These are phyloP conservation scores for Cephus rjabovi DNA, from an alignment of 2,888 invertebrate species.

Conservation along the genomic window DNA sequence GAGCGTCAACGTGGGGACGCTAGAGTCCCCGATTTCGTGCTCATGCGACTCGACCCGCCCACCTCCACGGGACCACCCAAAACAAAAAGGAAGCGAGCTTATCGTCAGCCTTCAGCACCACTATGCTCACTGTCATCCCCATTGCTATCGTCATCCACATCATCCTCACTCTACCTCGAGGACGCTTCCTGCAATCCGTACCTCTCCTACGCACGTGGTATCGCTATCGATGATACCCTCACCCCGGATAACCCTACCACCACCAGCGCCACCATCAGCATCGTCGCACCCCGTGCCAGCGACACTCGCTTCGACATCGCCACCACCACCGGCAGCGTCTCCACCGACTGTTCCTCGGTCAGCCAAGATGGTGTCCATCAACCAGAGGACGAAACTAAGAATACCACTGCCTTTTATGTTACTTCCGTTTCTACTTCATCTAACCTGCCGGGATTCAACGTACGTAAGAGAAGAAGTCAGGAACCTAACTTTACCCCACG, in stretches of 20 bases:
- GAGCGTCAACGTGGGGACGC: conserved; percentile 40
- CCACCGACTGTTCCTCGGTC: background rate
- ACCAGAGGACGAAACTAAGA: conserved; percentile 55
- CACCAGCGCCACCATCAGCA: conserved; percentile 37
- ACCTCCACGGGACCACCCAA: conserved; percentile 53
- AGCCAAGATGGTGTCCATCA: conserved; percentile 50
- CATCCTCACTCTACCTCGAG: background rate
- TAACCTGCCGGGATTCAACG: background rate
- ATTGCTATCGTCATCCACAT: conserved; percentile 6
- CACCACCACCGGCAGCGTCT: conserved; percentile 50
- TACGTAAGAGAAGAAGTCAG: background rate
- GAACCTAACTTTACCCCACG: background rate
- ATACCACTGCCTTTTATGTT: conserved; percentile 43
- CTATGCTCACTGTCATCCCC: conserved; percentile 11
- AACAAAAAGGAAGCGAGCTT: conserved; percentile 29
- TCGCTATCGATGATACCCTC: background rate
- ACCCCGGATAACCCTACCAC: conserved; percentile 9
- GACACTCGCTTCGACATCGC: background rate
- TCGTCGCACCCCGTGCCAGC: conserved; percentile 39
- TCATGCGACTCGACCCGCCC: conserved; percentile 58
- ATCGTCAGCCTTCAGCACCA: conserved; percentile 11
- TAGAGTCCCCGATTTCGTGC: conserved; percentile 53
- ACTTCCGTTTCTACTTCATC: conserved; percentile 23
- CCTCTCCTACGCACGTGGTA: background rate
- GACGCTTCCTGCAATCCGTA: background rate